Evolutionary conservation across 92 coral and sea anemone genomes (phyloP).

Genomic region (Hydrozoanthus gracilis): DNA sequence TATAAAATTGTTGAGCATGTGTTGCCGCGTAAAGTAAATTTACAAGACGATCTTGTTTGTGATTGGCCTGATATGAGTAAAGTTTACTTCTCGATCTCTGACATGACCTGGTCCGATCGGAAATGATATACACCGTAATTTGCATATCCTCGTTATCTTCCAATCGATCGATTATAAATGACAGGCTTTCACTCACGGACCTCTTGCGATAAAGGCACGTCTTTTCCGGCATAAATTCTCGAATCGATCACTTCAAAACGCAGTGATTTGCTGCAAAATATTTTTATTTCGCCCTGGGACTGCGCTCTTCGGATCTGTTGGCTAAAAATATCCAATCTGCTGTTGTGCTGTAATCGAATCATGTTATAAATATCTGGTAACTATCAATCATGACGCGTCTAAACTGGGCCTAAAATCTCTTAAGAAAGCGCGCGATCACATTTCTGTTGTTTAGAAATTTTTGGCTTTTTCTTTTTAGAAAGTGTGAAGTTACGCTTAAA

Average conservation of each 20-base stretch:
- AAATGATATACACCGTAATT: not conserved
- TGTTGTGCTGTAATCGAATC: not conserved
- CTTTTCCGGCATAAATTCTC: conserved; percentile 7
- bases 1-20: not conserved
- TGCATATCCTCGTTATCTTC: conserved; percentile 13
- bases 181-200: conserved; percentile 19
- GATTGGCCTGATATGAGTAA: conserved; percentile 29
- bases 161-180: conserved; percentile 13
- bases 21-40: conserved; percentile 27
- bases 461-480: conserved; percentile 6
- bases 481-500: conserved; percentile 5
- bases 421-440: conserved; percentile 1
- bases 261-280: not conserved
- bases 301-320: not conserved
- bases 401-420: conserved; percentile 2
- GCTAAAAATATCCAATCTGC: not conserved
- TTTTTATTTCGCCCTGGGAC: not conserved
- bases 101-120: too few species aligned
- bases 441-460: not conserved
- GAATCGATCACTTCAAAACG: conserved; percentile 2
- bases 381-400: conserved; percentile 15
- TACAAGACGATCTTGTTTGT: conserved; percentile 29
- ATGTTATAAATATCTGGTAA: not conserved
- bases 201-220: not conserved
- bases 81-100: conserved; percentile 13